A percentile compares a stretch with the other conserved stretches of the same genome.
These are phyloP conservation scores for Eristalis pertinax DNA, from an alignment of 2,888 invertebrate species.

Conservation along the genomic window DNA sequence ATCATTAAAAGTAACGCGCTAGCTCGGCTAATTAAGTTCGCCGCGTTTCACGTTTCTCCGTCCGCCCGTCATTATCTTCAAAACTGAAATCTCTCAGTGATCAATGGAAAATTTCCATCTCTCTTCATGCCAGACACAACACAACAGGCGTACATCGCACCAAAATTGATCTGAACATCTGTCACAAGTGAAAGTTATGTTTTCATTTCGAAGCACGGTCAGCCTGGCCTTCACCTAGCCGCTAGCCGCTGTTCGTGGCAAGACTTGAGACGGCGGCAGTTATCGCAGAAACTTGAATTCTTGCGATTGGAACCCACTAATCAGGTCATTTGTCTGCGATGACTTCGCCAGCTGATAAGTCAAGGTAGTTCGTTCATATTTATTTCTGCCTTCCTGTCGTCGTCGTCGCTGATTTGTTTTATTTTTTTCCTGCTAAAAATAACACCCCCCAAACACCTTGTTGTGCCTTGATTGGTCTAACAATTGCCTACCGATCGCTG, in stretches of 20 bases:
- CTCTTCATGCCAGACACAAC: background rate
- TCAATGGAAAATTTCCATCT: background rate
- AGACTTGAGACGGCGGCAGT: background rate
- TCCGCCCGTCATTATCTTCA: background rate
- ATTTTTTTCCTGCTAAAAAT: background rate
- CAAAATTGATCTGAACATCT: background rate
- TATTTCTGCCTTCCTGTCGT: background rate
- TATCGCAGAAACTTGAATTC: background rate
- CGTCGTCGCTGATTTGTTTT: background rate
- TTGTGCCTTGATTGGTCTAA: background rate
- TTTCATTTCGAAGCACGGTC: background rate
- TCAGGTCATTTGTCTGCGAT: conserved; percentile 26
- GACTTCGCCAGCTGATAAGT: conserved; percentile 8
- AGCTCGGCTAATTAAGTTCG: background rate
- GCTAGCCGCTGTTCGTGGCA: background rate
- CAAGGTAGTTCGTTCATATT: conserved; percentile 21
- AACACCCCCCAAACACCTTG: background rate
- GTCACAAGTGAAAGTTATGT: background rate
- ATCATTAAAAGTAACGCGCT: background rate
- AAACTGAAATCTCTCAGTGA: background rate
- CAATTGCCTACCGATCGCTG: conserved; percentile 8
- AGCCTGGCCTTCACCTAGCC: background rate
- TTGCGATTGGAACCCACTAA: conserved; percentile 10
- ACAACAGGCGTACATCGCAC: background rate
- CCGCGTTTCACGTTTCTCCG: background rate